These are phyloP conservation scores for Sycophila texana DNA, from an alignment of 2,888 invertebrate genomes.

Conservation along the genomic window DNA sequence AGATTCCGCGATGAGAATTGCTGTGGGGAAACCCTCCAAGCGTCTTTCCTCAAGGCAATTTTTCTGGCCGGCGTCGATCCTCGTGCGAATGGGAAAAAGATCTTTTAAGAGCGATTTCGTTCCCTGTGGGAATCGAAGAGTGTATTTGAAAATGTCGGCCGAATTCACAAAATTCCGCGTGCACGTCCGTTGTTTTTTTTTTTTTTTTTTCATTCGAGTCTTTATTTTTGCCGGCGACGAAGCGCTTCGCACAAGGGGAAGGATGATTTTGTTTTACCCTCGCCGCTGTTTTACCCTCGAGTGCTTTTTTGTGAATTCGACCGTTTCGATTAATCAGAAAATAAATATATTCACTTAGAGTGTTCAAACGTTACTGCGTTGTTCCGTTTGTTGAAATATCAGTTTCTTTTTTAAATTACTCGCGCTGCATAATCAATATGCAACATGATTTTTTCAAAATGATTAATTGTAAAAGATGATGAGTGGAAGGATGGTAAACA, in stretches of 20 bases:
- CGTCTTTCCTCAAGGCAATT: conserved; percentile 1
- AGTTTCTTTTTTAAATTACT: conserved; percentile 45
- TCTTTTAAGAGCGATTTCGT: conserved; percentile 29
- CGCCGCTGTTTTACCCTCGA: not conserved
- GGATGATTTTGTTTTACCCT: not conserved
- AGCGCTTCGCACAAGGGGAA: conserved; percentile 43
- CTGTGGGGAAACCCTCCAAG: not conserved
- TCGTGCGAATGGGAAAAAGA: not conserved
- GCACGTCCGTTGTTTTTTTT: not conserved
- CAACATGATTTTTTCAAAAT: conserved; percentile 44
- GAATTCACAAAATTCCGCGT: conserved; percentile 21
- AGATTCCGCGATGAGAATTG: conserved; percentile 19
- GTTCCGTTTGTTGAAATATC: conserved; percentile 49
- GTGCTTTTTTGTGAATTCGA: conserved; percentile 32
- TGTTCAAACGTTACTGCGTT: conserved; percentile 53
- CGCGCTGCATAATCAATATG: conserved; percentile 42
- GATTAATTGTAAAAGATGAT: conserved; percentile 37
- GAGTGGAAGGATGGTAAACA: conserved; percentile 33
- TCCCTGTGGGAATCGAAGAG: conserved; percentile 49
- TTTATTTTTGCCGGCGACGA: not conserved
- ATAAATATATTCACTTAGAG: conserved; percentile 52
- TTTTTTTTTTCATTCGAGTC: conserved; percentile 13
- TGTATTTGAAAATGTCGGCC: conserved; percentile 10
- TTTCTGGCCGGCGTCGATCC: not conserved
- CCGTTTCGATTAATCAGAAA: conserved; percentile 12